A percentile compares a stretch with the other conserved stretches of the same genome.
phyloP scores from a whole-genome alignment of 2,797 vertebrate genomes.

The Fistularia commersonii region DNA sequence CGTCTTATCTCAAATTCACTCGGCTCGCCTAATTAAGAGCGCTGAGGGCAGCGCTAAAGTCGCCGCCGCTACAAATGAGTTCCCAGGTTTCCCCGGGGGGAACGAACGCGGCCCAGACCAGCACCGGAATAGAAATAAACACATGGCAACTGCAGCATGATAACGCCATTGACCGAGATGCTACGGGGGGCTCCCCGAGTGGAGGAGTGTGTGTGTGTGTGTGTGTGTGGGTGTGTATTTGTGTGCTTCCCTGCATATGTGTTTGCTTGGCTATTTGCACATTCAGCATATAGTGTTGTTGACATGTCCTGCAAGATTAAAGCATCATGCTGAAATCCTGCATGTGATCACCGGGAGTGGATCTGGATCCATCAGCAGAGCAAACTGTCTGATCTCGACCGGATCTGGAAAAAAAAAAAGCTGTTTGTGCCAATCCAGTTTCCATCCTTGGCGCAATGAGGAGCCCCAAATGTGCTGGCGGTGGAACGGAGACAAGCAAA shows the following conservation, averaged over 20 bases:
- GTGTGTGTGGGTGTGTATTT: conserved; percentile 20
- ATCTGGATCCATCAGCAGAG: conserved; percentile 46
- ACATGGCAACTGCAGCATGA: conserved; percentile 53
- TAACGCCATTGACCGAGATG: conserved; percentile 61
- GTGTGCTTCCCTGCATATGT: conserved; percentile 6
- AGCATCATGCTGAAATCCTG: conserved; percentile 30
- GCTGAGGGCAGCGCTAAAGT: conserved; percentile 41
- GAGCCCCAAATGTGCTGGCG: background rate
- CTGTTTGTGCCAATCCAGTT: conserved; percentile 2
- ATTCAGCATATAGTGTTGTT: conserved; percentile 24
- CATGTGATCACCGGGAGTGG: too few species aligned
- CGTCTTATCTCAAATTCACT: conserved; percentile 40
- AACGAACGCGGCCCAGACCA: conserved; percentile 30
- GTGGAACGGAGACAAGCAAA: too few species aligned
- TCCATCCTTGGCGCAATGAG: conserved; percentile 3
- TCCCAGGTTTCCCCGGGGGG: conserved; percentile 44
- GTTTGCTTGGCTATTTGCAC: too few species aligned
- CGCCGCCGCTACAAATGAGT: conserved; percentile 53
- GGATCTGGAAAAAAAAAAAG: conserved; percentile 12
- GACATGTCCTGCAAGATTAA: conserved; percentile 25
- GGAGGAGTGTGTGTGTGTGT: conserved; percentile 26
- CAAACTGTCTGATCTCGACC: conserved; percentile 47
- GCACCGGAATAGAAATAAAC: conserved; percentile 68
- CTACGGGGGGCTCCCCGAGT: conserved; percentile 51
- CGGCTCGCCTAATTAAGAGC: conserved; percentile 59